Conservation (phyloP, 2,797 vertebrate species). For the Rhyacichthys aspro region DNA sequence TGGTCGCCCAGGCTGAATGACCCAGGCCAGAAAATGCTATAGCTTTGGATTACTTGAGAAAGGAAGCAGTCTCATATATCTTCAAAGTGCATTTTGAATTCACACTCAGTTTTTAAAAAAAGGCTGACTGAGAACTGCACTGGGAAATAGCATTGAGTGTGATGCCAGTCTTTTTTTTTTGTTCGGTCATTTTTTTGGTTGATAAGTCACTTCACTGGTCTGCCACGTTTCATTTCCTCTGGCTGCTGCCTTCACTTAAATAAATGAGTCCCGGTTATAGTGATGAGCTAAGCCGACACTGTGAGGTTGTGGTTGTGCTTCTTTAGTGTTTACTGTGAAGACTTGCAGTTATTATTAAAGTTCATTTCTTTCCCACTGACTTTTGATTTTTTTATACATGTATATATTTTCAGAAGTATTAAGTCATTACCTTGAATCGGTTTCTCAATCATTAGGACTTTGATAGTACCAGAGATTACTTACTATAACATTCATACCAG, state of each 20-base stretch:
- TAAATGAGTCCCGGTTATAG: conserved; percentile 6
- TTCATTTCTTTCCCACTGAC: background rate
- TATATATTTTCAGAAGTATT: no score
- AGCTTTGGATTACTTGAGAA: conserved; percentile 26
- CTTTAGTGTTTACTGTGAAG: background rate
- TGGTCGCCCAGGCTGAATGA: conserved; percentile 19
- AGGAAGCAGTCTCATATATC: conserved; percentile 20
- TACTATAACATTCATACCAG: background rate
- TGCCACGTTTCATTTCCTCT: conserved; percentile 28
- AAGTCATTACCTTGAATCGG: no score
- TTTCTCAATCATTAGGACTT: no score
- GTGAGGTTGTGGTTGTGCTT: background rate
- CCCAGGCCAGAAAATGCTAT: conserved; percentile 18
- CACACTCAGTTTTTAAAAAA: conserved; percentile 22
- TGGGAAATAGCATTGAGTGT: conserved; percentile 12
- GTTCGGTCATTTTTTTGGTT: conserved; percentile 6
- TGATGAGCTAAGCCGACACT: conserved; percentile 24
- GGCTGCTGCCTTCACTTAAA: conserved; percentile 8
- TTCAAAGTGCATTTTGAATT: conserved; percentile 18
- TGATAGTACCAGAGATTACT: no score
- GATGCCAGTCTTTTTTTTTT: conserved; percentile 27
- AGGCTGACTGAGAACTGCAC: no score
- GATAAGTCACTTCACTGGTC: conserved; percentile 16
- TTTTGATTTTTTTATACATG: no score
- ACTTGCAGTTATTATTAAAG: no score